Conservation (phyloP, 2,888 invertebrate species). For the Lepidochitona cinerea region DNA sequence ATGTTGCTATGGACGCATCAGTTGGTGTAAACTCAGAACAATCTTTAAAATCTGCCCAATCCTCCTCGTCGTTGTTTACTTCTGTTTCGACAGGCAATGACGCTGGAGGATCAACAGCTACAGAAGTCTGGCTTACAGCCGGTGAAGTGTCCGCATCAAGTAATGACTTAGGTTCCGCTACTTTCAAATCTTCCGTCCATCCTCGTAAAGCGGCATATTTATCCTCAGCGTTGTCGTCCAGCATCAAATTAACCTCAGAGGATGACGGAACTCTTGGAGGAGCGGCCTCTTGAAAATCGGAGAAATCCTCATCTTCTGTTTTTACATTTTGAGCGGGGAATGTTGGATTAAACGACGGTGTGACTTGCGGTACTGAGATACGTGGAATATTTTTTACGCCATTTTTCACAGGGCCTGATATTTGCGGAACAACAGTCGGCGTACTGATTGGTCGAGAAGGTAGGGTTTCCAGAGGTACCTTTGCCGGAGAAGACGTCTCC, state of each 20-base stretch:
- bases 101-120: background rate
- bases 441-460: too few species aligned
- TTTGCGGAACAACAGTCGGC: too few species aligned
- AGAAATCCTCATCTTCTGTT: conserved; percentile 46
- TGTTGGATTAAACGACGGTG: too few species aligned
- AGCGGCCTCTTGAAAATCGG: conserved; percentile 56
- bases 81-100: background rate
- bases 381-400: too few species aligned
- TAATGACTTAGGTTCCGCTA: background rate
- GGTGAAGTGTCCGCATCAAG: background rate
- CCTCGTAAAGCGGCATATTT: conserved; percentile 58
- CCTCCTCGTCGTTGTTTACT: conserved; percentile 28
- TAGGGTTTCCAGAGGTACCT: conserved; percentile 1
- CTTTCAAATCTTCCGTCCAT: conserved; percentile 29
- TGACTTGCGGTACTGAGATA: too few species aligned
- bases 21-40: background rate
- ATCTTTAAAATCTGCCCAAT: conserved; percentile 33
- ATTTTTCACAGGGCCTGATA: too few species aligned
- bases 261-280: background rate
- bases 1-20: background rate
- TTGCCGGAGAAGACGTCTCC: conserved; percentile 17
- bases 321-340: background rate
- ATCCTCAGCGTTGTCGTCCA: conserved; percentile 47
- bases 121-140: background rate
- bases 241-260: conserved; percentile 44